Base-by-base conservation (phyloP, 2,113 vertebrate genomes). In the Varanus komodoensis region DNA sequence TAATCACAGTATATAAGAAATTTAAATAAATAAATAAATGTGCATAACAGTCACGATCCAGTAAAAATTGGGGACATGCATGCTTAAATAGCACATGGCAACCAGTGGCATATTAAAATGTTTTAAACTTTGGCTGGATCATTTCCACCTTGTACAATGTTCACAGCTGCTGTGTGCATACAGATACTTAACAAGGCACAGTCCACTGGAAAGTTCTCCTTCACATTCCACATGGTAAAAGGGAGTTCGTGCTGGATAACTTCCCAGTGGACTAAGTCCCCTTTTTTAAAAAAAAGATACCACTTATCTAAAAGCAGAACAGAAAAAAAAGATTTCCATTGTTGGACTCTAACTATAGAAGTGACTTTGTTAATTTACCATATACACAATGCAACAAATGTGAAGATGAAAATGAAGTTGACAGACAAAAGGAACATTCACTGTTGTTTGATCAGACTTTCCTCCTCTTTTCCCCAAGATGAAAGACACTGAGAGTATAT, bases 351-450 rank as follows among this genome's bases (percentile, higher is more conserved):
- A 64, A 88, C 74, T 54, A 54, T 87, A 91, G 52, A 52, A 84
- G 50, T 92, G 87, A 93, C 75, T 90, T 82, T 64, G 79, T 71
- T 88, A 90, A 93, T 71, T 91, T 17, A 90, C 52, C 52, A 85
- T 84, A 85, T 88, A 44, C 75, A 90, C 87, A 52, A 61, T 48
- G 25, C 38, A 64, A 7, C n/a, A 61, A 87, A 88, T 79, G 93
- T 71, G 25, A 34, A 91, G 5, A 92, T 6, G 34, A 93, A 93
- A 44, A 27, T 73, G 77, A 81, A 87, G 88, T 87, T 92, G 86
- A 89, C 90, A 90, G 94, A 82, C 82, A 89, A 87, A 94, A 93
- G 85, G 84, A 92, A 92, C 87, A 91, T 21, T 27, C 81, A 84
- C 0, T 64, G 32, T n/a, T 27, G 77, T 84, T 50, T 68, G 9